Evolutionary conservation across 2,797 vertebrate genomes (phyloP), one percentile per base, ranked within the genome.

Genomic region (Rhodeus uyekii): DNA sequence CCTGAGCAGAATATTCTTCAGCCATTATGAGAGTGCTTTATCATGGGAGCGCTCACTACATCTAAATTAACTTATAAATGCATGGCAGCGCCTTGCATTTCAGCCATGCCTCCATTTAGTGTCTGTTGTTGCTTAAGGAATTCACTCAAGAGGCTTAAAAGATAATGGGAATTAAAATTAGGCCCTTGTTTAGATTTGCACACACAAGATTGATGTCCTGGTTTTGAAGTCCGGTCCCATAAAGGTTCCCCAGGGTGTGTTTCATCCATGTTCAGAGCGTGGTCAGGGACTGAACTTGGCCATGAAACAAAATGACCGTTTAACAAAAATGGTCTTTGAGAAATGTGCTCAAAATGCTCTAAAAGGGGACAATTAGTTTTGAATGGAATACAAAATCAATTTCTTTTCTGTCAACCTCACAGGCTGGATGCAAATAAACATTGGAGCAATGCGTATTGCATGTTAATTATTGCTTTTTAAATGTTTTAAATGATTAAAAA

Each of bases 1-100:
- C 79, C 81, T 84, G 65, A 87, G 85, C 82, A 87, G 86, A 89
- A 89, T 90, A 87, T 92, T 89, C 89, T 90, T 91, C 27, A 14
- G 67, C 65, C 90, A 89, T 88, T 77, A 86, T 82, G 77, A 32
- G 63, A 78, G 88, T 86, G 10, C 61, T 50, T 86, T 83, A 76
- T 5, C 63, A 89, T 65, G 84, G 87, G 85, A 85, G 68, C 0
- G 67, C 76, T 85, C 63, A 32, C 48, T 86, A 42, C 58, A 39
- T 90, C 83, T 85, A 84, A 92, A 93, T 92, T 88, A 91, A 85
- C 88, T 87, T 87, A 76, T 84, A 81, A 79, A 86, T 84, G 85
- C 80, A 61, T 61, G 42, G 79, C 68, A 64, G 63, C n/a, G 27
- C 48, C 68, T 73, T 80, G 69, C 32, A 44, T 68, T 80, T 67